Evolutionary conservation across 2,888 invertebrate species (phyloP).

Genomic region (Lissonota sp.): DNA sequence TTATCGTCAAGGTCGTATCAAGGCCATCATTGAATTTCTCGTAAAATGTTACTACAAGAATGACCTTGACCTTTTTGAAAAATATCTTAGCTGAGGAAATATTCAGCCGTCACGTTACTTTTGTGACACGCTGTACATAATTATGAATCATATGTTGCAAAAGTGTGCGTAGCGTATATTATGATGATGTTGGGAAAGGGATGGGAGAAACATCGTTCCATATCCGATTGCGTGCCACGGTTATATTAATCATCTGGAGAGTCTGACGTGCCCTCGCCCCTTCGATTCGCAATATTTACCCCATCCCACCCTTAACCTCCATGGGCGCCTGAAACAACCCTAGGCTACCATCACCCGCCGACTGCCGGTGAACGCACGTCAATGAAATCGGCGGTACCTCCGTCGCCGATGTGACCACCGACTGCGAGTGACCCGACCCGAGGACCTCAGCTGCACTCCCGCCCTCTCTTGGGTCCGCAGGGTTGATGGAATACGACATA

Average conservation of each 20-base stretch:
- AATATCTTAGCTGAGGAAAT: no score
- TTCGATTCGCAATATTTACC: constrained; percentile 78
- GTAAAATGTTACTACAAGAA: no score
- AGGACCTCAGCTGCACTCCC: constrained; percentile 11
- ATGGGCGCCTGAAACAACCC: constrained; percentile 13
- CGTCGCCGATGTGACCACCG: constrained; percentile 36
- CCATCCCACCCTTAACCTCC: constrained; percentile 66
- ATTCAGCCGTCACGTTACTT: no score
- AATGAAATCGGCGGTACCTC: constrained; percentile 46
- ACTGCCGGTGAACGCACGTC: constrained; percentile 33
- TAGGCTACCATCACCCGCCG: constrained; percentile 26
- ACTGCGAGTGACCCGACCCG: constrained; percentile 23
- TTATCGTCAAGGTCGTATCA: no score
- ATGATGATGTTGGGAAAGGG: neutral
- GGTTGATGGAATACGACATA: constrained; percentile 38
- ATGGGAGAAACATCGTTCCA: constrained; percentile 70
- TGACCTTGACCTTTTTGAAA: no score
- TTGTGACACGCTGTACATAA: no score
- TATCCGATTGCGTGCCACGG: constrained; percentile 85
- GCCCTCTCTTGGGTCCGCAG: constrained; percentile 41
- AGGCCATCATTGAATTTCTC: no score
- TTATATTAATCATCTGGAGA: constrained; percentile 85
- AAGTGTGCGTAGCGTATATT: no score
- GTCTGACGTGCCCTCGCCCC: constrained; percentile 84
- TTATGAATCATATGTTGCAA: no score